phyloP scores from a whole-genome alignment of 2,888 invertebrate genomes.

The Diloba caeruleocephala region DNA sequence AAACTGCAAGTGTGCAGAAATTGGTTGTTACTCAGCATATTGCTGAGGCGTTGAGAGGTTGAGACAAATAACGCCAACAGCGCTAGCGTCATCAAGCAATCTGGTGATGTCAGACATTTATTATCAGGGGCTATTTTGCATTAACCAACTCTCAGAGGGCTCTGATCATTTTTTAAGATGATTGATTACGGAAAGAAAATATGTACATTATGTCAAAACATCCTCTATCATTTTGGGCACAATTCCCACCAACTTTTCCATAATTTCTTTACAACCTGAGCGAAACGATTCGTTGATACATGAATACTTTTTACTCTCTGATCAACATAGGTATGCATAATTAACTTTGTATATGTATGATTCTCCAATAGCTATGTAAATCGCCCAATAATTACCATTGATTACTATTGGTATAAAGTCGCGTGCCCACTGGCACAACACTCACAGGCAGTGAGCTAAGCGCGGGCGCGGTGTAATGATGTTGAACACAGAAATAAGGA shows the following conservation, averaged over 20 bases:
- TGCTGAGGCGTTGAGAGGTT: too few species aligned
- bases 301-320: constrained; percentile 10
- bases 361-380: constrained; percentile 31
- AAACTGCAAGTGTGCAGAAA: too few species aligned
- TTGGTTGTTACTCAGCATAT: too few species aligned
- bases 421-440: constrained; percentile 23
- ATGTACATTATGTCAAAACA: neutral
- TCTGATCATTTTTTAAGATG: too few species aligned
- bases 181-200: too few species aligned
- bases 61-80: too few species aligned
- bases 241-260: neutral
- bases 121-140: too few species aligned
- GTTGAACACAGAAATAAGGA: constrained; percentile 28
- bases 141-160: too few species aligned
- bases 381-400: constrained; percentile 14
- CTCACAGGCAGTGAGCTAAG: constrained; percentile 8
- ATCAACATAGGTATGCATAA: constrained; percentile 25
- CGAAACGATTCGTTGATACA: constrained; percentile 23
- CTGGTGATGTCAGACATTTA: too few species aligned
- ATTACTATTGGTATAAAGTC: constrained; percentile 6
- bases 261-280: constrained; percentile 16
- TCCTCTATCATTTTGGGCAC: neutral
- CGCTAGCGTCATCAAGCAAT: too few species aligned
- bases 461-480: constrained; percentile 10
- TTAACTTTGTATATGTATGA: constrained; percentile 23